phyloP scores from a whole-genome alignment of 2,888 invertebrate species.

The Exephanes ischioxanthus region DNA sequence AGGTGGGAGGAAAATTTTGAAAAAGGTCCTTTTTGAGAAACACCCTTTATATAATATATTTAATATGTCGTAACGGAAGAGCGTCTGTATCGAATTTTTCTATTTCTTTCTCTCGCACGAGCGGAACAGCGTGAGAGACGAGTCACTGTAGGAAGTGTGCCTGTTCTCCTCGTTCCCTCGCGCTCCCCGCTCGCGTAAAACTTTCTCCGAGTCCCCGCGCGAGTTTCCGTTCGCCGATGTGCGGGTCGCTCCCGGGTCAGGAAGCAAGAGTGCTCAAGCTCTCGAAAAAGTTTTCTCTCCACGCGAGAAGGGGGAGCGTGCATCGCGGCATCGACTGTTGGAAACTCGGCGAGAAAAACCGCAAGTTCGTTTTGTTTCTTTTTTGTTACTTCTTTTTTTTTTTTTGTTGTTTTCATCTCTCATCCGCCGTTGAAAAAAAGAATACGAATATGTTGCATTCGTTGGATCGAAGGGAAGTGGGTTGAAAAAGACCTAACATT shows the following conservation, averaged over 20 bases:
- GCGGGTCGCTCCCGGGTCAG: slow-evolving; percentile 38
- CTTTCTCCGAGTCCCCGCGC: slow-evolving; percentile 20
- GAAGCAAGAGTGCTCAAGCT: slow-evolving; percentile 49
- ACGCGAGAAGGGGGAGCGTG: slow-evolving; percentile 3
- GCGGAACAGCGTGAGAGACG: background rate
- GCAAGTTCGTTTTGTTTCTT: background rate
- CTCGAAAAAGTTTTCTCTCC: slow-evolving; percentile 56
- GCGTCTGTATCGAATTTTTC: background rate
- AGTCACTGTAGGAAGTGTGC: slow-evolving; percentile 31
- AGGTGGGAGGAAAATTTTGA: no score
- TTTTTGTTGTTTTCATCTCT: background rate
- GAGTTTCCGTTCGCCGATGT: slow-evolving; percentile 12
- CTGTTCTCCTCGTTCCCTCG: background rate
- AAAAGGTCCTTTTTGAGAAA: no score
- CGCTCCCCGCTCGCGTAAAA: slow-evolving; percentile 24
- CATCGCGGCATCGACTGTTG: slow-evolving; percentile 41
- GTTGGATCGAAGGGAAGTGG: background rate
- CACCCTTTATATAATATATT: background rate
- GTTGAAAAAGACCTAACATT: background rate
- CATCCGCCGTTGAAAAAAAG: background rate
- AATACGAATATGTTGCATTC: slow-evolving; percentile 1
- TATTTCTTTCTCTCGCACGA: slow-evolving; percentile 6
- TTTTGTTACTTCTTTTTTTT: background rate
- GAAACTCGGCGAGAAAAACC: slow-evolving; percentile 17
- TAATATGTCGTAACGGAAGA: background rate